phyloP scores from a whole-genome alignment of 2,113 vertebrate genomes.

The Argyrosomus japonicus region DNA sequence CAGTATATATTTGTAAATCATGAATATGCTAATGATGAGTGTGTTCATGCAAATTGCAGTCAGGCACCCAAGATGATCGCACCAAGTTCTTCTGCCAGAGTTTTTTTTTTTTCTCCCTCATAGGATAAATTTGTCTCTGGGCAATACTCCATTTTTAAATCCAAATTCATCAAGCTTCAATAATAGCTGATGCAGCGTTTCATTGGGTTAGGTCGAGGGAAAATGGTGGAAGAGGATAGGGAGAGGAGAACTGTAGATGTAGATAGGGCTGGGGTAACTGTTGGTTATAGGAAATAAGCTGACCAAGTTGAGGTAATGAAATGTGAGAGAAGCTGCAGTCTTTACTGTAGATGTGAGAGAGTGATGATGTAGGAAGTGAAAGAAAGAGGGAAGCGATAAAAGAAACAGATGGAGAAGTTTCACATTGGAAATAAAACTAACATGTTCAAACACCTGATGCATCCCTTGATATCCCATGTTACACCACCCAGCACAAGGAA shows the following conservation, averaged over 20 bases:
- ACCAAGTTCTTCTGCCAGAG: conserved; percentile 57
- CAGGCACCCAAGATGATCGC: conserved; percentile 46
- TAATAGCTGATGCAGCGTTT: conserved; percentile 72
- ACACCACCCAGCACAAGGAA: neutral
- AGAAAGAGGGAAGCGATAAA: neutral
- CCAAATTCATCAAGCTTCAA: conserved; percentile 71
- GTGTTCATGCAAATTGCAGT: conserved; percentile 48
- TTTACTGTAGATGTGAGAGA: neutral
- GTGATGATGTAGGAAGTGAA: neutral
- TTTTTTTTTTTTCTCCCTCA: conserved; percentile 21
- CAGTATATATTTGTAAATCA: conserved; percentile 56
- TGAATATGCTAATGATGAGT: conserved; percentile 52
- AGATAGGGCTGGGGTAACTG: neutral
- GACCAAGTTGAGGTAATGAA: conserved; percentile 28
- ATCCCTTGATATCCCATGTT: neutral
- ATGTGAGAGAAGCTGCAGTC: conserved; percentile 6
- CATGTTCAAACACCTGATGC: neutral
- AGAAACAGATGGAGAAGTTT: neutral
- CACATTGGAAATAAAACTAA: neutral
- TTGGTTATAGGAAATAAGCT: conserved; percentile 43
- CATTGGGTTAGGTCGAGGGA: conserved; percentile 28
- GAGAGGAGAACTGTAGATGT: conserved; percentile 9
- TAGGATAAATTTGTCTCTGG: conserved; percentile 74
- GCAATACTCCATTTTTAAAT: conserved; percentile 71
- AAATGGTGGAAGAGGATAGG: conserved; percentile 22